Conservation (phyloP, 2,797 vertebrate genomes). For the Silurus lanzhouensis region DNA sequence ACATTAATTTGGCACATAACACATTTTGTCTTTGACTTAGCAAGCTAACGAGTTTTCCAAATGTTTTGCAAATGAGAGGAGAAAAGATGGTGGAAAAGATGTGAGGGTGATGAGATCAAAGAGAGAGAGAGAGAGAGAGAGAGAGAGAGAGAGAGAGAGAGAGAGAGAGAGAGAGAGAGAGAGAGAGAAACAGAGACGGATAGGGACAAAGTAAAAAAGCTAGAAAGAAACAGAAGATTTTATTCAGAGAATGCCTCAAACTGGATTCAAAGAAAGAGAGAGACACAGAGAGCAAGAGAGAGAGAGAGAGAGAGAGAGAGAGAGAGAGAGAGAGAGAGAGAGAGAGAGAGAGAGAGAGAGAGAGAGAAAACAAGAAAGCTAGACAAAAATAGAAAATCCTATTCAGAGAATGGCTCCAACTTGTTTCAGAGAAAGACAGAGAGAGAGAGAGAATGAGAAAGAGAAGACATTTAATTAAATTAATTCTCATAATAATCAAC, state of each 20-base stretch:
- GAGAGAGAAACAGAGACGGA: neutral
- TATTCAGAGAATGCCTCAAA: neutral
- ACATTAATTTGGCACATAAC: neutral
- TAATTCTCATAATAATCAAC: slow-evolving; percentile 1
- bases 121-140: neutral
- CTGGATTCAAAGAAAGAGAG: neutral
- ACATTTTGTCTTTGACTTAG: neutral
- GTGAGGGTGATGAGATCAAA: neutral
- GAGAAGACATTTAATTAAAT: neutral
- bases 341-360: neutral
- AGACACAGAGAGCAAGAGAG: neutral
- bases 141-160: no score
- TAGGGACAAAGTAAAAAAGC: neutral
- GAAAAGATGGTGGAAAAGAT: neutral
- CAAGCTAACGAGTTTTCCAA: neutral
- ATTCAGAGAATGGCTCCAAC: neutral
- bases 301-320: neutral
- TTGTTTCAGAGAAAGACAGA: neutral
- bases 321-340: neutral
- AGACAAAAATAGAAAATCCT: neutral
- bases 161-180: neutral
- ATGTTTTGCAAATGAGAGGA: neutral
- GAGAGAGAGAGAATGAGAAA: neutral
- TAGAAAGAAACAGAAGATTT: neutral
- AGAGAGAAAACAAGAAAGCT: neutral